phyloP scores from a whole-genome alignment of 2,888 invertebrate species.

The Myathropa florea region DNA sequence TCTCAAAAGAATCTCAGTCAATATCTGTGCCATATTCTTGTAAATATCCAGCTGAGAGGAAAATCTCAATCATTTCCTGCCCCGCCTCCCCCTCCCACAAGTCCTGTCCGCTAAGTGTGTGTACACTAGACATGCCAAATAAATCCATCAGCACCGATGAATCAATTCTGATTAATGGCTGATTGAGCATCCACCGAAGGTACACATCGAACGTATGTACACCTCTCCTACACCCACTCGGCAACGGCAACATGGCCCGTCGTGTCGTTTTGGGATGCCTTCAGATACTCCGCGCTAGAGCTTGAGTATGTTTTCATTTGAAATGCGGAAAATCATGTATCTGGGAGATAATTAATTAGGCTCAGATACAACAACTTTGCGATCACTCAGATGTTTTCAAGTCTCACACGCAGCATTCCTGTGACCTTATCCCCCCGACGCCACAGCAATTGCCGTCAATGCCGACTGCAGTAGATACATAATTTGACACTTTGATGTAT shows the following conservation, averaged over 20 bases:
- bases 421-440: slow-evolving; percentile 47
- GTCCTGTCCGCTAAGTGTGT: slow-evolving; percentile 12
- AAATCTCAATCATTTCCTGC: slow-evolving; percentile 16
- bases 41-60: neutral
- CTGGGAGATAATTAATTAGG: slow-evolving; percentile 49
- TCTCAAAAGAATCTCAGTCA: neutral
- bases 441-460: slow-evolving; percentile 46
- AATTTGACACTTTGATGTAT: slow-evolving; percentile 71
- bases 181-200: slow-evolving; percentile 51
- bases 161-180: slow-evolving; percentile 71
- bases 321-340: slow-evolving; percentile 44
- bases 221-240: slow-evolving; percentile 26
- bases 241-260: neutral
- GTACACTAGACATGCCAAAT: slow-evolving; percentile 69
- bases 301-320: slow-evolving; percentile 39
- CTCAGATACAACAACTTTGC: slow-evolving; percentile 31
- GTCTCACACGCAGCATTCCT: slow-evolving; percentile 45
- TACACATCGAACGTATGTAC: slow-evolving; percentile 12
- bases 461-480: slow-evolving; percentile 37
- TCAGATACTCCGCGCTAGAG: neutral
- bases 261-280: slow-evolving; percentile 1
- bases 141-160: slow-evolving; percentile 68
- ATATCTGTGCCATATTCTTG: neutral
- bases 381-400: slow-evolving; percentile 19
- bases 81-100: neutral